Base-by-base conservation (phyloP, 1,140 invertebrate genomes). In the Coboldia fuscipes region DNA sequence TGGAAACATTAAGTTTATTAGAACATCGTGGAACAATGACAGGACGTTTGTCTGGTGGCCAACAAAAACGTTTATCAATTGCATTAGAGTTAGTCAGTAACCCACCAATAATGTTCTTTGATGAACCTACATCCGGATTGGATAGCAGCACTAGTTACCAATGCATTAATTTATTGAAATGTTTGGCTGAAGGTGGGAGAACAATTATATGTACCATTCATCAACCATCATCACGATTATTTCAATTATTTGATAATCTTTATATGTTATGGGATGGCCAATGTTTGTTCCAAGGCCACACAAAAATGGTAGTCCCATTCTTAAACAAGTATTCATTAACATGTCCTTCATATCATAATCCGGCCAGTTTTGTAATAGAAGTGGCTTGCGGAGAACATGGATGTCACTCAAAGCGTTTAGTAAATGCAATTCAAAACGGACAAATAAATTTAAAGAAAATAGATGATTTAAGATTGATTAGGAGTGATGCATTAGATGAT, bases 181-280 rank as follows among this genome's bases (percentile, higher is more conserved):
- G 72, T 36, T 53, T 97, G 30, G 85, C 89, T 0, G 56, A 70
- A 8, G 85, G 83, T 20, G 90, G 90, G 1, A 65, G 89, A 38
- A 93, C 89, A 0, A 90, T 97, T 34, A 85, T 97, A 37, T 96
- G 90, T 48, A 97, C 90, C 3, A 96, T 97, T 42, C 93, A 97
- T 61, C 93, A 97, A 49, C 93, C 93, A 0, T 90, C 84, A 24
- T 89, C 90, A 9, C 73, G 88, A 43, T 60, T 96, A 18, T 97
- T 97, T 48, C 86, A 96, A 54, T 93, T 90, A 77, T 97, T 97
- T 54, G 90, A 97, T 52, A 77, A 90, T 57, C 58, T 96, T 23
- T 96, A 94, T 50, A 85, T 90, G 3, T 53, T 97, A 21, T 79
- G 85, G 10, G 83, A 93, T 44, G 92, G 92, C 1, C 79, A 89